phyloP scores from a whole-genome alignment of 1,140 invertebrate species.

The Panagrolaimus sp. region DNA sequence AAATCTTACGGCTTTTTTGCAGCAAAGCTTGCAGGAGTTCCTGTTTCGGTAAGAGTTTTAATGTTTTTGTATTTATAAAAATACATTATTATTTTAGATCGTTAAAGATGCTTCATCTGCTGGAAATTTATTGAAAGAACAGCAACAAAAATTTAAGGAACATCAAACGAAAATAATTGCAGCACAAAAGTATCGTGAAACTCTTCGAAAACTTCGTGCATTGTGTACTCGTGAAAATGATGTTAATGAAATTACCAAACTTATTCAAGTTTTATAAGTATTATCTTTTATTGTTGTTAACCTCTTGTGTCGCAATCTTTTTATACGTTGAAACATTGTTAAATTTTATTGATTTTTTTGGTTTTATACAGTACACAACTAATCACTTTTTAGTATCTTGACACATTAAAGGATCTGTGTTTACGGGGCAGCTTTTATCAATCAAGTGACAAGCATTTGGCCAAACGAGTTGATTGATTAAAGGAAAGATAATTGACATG shows the following conservation, averaged over 20 bases:
- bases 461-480: constrained; percentile 11
- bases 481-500: not conserved
- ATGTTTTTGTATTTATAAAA: no score
- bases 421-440: not conserved
- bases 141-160: not conserved
- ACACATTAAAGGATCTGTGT: not conserved
- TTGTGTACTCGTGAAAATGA: not conserved
- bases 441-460: not conserved
- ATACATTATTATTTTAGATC: no score
- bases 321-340: not conserved
- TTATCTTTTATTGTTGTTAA: not conserved
- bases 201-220: not conserved
- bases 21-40: constrained; percentile 79
- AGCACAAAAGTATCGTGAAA: not conserved
- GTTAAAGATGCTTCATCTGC: not conserved
- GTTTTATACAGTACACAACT: not conserved
- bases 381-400: not conserved
- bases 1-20: constrained; percentile 99
- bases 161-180: not conserved
- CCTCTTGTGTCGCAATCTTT: no score
- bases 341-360: not conserved
- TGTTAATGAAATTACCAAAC: not conserved
- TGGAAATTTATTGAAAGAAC: not conserved
- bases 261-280: not conserved
- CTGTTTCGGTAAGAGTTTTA: no score